These are phyloP conservation scores for Ormyrus rosae DNA, from an alignment of 2,888 invertebrate species.

Conservation along the genomic window DNA sequence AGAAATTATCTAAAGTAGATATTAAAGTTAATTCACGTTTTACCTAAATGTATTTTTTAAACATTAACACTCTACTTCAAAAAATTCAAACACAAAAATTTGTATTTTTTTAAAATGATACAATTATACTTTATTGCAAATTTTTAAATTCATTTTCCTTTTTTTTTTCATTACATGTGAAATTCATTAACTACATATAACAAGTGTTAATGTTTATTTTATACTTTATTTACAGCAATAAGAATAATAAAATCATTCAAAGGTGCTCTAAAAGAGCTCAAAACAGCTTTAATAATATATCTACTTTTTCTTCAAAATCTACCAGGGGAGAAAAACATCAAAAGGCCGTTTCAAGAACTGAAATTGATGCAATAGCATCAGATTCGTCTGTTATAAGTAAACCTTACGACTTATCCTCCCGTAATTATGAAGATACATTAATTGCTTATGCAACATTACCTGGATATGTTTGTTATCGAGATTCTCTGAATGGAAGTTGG, in stretches of 20 bases:
- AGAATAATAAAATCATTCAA: constrained; percentile 42
- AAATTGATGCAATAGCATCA: constrained; percentile 41
- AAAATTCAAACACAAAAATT: not conserved
- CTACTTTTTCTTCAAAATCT: constrained; percentile 52
- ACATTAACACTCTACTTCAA: constrained; percentile 38
- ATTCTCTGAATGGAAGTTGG: constrained; percentile 78
- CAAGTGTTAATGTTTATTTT: constrained; percentile 43
- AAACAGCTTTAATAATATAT: constrained; percentile 48
- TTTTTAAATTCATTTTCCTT: constrained; percentile 13
- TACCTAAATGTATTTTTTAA: constrained; percentile 8
- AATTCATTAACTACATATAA: constrained; percentile 5
- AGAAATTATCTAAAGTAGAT: not conserved
- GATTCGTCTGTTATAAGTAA: constrained; percentile 38
- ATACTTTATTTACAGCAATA: constrained; percentile 51
- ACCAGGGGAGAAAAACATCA: constrained; percentile 57
- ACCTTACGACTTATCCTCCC: constrained; percentile 51
- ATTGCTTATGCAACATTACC: constrained; percentile 77
- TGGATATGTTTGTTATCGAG: constrained; percentile 78
- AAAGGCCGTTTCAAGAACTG: constrained; percentile 51
- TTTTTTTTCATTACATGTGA: constrained; percentile 21
- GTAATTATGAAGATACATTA: constrained; percentile 77
- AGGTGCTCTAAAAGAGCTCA: constrained; percentile 27
- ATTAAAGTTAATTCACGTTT: not conserved
- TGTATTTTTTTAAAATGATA: not conserved
- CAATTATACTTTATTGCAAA: not conserved